Conservation (phyloP, 2,797 vertebrate genomes). For the Monodelphis domestica region DNA sequence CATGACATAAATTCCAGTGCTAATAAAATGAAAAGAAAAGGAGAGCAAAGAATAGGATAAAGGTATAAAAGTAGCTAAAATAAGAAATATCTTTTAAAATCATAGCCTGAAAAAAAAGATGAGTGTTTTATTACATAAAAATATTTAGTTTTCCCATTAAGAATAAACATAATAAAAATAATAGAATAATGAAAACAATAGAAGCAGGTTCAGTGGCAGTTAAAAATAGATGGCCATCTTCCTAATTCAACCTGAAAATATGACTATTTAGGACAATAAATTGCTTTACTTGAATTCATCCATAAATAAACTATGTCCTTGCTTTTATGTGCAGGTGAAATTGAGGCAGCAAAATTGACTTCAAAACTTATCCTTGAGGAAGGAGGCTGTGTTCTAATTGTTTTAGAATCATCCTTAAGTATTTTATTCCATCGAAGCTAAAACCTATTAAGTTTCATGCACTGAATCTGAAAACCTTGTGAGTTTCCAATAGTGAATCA, state of each 20-base stretch:
- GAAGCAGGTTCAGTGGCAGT: background rate
- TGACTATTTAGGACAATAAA: background rate
- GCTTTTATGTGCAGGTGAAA: background rate
- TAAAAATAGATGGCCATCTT: background rate
- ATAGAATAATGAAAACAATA: background rate
- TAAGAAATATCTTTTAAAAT: background rate
- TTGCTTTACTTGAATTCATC: background rate
- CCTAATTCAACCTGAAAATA: background rate
- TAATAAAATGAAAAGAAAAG: background rate
- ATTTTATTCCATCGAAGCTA: background rate
- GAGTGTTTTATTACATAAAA: background rate
- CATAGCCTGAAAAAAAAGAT: background rate
- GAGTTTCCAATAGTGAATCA: background rate
- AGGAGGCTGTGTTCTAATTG: background rate
- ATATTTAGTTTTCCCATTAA: background rate
- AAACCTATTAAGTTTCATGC: background rate
- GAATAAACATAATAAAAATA: background rate
- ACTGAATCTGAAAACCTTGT: background rate
- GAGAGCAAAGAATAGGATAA: background rate
- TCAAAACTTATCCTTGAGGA: background rate
- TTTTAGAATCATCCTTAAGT: conserved; percentile 4
- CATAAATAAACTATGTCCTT: background rate
- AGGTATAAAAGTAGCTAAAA: background rate
- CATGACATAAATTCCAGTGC: background rate
- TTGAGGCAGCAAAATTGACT: background rate